Conservation (phyloP, 2,113 vertebrate species). For the Isichthys henryi region DNA sequence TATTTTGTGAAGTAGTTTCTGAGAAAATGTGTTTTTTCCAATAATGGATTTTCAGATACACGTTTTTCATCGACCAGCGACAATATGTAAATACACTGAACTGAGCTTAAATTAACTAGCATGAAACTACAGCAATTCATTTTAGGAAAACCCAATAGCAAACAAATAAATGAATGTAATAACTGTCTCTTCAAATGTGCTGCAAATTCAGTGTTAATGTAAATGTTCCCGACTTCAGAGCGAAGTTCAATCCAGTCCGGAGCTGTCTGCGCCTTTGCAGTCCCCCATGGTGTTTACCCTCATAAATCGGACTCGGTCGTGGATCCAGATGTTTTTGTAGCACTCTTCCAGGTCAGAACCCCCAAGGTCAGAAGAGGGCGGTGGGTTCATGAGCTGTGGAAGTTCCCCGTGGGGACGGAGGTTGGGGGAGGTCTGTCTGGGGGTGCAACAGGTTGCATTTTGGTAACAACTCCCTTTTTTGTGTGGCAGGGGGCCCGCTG, state of each 20-base stretch:
- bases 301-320: conserved; percentile 15
- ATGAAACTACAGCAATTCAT: neutral
- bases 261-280: neutral
- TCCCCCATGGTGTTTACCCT: neutral
- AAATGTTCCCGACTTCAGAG: neutral
- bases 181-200: neutral
- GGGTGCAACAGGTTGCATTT: conserved; percentile 32
- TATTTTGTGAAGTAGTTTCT: neutral
- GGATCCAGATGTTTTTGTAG: conserved; percentile 51
- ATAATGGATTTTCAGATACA: neutral
- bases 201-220: neutral
- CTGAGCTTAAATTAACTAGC: neutral
- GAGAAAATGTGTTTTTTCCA: neutral
- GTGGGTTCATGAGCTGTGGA: conserved; percentile 40
- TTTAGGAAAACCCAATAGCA: neutral
- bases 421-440: conserved; percentile 19
- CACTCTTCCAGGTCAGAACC: conserved; percentile 26
- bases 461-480: conserved; percentile 24
- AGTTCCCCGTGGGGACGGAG: neutral
- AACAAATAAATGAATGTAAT: neutral
- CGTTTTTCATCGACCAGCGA: neutral
- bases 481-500: conserved; percentile 33
- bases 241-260: neutral
- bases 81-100: neutral
- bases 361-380: conserved; percentile 30